A percentile compares a stretch with the other conserved stretches of the same genome.
phyloP scores from a whole-genome alignment of 2,888 invertebrate species.

The Macrophya annulata region DNA sequence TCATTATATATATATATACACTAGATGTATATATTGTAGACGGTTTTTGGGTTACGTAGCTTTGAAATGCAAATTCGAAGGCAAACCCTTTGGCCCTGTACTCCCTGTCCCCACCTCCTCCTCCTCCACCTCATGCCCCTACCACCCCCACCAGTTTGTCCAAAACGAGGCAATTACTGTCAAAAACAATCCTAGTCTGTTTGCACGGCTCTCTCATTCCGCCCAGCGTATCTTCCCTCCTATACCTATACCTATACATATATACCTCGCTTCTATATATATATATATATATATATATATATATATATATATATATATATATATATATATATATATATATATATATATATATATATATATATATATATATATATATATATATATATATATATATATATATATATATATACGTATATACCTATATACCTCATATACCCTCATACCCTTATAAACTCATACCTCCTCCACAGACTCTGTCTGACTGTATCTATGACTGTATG shows the following conservation, averaged over 20 bases:
- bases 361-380: background rate
- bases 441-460: too few species aligned
- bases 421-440: too few species aligned
- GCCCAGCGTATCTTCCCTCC: slow-evolving; percentile 47
- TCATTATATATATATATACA: background rate
- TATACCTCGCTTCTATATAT: background rate
- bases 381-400: background rate
- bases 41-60: slow-evolving; percentile 14
- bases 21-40: background rate
- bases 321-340: background rate
- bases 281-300: background rate
- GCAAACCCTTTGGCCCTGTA: slow-evolving; percentile 46
- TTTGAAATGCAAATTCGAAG: slow-evolving; percentile 51
- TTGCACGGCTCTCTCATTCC: slow-evolving; percentile 76
- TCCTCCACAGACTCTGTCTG: too few species aligned
- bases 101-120: background rate
- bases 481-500: background rate
- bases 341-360: background rate
- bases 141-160: background rate
- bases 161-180: slow-evolving; percentile 71
- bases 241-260: background rate
- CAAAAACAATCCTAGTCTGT: slow-evolving; percentile 73
- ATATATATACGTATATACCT: background rate
- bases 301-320: background rate
- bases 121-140: too few species aligned